These are phyloP conservation scores for Vulpes ferrilata DNA, from an alignment of 2,113 vertebrate genomes.

Conservation along the genomic window DNA sequence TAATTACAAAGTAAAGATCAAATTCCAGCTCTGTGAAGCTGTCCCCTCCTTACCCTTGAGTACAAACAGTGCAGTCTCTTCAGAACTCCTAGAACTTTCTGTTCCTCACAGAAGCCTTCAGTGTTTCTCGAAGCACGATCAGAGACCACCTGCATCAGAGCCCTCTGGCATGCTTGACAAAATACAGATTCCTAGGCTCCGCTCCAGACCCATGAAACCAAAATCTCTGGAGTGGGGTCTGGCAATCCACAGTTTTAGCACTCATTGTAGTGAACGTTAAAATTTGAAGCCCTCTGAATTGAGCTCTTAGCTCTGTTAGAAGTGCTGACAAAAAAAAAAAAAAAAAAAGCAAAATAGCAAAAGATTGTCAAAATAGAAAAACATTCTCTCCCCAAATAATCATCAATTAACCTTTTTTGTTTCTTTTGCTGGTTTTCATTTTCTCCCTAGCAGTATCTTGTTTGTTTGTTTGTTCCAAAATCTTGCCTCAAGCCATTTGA, in stretches of 20 bases:
- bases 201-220: background rate
- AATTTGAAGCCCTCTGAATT: background rate
- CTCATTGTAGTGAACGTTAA: background rate
- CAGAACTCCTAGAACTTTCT: background rate
- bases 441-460: background rate
- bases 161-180: background rate
- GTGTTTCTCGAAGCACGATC: background rate
- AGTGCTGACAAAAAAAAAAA: background rate
- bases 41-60: background rate
- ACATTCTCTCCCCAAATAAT: background rate
- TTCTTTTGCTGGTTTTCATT: conserved; percentile 59
- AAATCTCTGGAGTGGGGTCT: background rate
- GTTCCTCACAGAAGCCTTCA: conserved; percentile 6
- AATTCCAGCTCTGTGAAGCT: background rate
- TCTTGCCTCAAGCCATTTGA: conserved; percentile 33
- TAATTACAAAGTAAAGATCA: background rate
- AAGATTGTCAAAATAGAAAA: conserved; percentile 55
- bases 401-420: background rate
- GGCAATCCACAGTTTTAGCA: background rate
- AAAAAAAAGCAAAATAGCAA: background rate
- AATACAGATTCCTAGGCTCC: background rate
- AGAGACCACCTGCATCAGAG: background rate
- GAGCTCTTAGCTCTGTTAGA: background rate
- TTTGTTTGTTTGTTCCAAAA: conserved; percentile 38
- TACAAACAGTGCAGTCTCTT: background rate